Percentiles rank a stretch among this genome's conserved stretches.
These are phyloP conservation scores for Ammodramus savannarum DNA, from an alignment of 2,113 vertebrate genomes.

Conservation along the genomic window DNA sequence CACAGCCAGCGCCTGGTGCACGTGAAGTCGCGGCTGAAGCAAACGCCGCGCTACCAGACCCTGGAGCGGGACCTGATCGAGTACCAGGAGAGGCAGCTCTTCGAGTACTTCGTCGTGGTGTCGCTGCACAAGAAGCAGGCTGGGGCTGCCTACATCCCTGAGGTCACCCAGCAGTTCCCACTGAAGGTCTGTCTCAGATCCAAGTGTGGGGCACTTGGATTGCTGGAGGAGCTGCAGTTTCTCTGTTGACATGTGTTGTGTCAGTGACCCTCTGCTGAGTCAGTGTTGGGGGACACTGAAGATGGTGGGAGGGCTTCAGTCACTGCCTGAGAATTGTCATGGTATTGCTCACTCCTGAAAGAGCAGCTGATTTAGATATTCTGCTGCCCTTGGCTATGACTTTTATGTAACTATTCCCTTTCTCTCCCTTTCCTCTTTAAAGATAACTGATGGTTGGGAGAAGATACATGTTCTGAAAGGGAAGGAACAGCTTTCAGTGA, in stretches of 20 bases:
- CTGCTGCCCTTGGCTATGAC: background rate
- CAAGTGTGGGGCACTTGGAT: accelerated
- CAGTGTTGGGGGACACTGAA: background rate
- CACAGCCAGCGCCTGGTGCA: slow-evolving; percentile 92
- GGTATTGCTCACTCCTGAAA: background rate
- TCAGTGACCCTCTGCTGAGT: background rate
- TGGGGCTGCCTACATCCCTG: slow-evolving; percentile 86
- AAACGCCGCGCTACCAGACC: slow-evolving; percentile 80
- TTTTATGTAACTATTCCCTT: background rate
- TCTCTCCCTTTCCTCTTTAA: background rate
- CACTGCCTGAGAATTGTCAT: background rate
- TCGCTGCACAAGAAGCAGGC: slow-evolving; percentile 91
- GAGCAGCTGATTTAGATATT: background rate
- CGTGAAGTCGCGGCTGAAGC: slow-evolving; percentile 90
- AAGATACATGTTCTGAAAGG: background rate
- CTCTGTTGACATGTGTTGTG: accelerated
- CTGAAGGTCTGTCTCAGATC: slow-evolving; percentile 61
- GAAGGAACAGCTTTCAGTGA: background rate
- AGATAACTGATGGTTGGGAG: background rate
- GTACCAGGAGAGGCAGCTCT: slow-evolving; percentile 88
- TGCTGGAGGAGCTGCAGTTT: background rate
- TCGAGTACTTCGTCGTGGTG: slow-evolving; percentile 94
- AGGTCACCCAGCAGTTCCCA: slow-evolving; percentile 96
- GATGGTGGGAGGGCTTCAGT: background rate
- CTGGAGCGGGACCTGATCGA: slow-evolving; percentile 87